Base-by-base conservation (phyloP, 2,888 invertebrate species). In the Eudemis profundana region DNA sequence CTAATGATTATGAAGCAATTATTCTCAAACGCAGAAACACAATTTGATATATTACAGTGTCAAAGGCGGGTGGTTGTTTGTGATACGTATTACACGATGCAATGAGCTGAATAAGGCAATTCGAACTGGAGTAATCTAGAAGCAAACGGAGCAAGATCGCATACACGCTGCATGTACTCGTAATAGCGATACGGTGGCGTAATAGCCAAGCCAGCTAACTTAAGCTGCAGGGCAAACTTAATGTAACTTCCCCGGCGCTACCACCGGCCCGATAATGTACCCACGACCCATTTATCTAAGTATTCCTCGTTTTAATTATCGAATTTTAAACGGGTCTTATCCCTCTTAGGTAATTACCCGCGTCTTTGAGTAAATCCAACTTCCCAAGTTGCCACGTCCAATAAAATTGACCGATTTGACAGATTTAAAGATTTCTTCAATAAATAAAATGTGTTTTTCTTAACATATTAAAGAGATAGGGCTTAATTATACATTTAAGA, bases 141-240 rank as follows among this genome's bases (percentile, higher is more conserved):
- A 78, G 77, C 75, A 75, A 77, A 72, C 75, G 72, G 71, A 74
- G 68, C 74, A 70, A 70, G 75, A 77, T 77, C 73, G 71, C 69
- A 68, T 63, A 59, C 29, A 63, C 51, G 40, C 57, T 44, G 61
- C 65, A 65, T 65, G 42, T 68, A 68, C 46, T 44, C 54, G 46
- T 65, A 59, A 46, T 68, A 60, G 63, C 57, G 65, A 70, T 68
- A 59, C 68, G 69, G 57, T 71, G 66, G 70, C 74, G 74, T 77
- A 78, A 81, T 79, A 75, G 79, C 68, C 70, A 63, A 76, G 72
- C 72, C 75, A 76, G 74, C 80, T 74, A 78, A 82, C 75, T 83
- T 82, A 78, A 82, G 81, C 83, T 78, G 76, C 76, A 78, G 74
- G 72, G 78, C 78, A 82, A 86, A 85, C 83, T 83, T 82, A 81